A percentile compares a stretch with the other conserved stretches of the same genome.
Evolutionary conservation across 2,113 vertebrate genomes (phyloP).

Genomic region (Choloepus hoffmanni): DNA sequence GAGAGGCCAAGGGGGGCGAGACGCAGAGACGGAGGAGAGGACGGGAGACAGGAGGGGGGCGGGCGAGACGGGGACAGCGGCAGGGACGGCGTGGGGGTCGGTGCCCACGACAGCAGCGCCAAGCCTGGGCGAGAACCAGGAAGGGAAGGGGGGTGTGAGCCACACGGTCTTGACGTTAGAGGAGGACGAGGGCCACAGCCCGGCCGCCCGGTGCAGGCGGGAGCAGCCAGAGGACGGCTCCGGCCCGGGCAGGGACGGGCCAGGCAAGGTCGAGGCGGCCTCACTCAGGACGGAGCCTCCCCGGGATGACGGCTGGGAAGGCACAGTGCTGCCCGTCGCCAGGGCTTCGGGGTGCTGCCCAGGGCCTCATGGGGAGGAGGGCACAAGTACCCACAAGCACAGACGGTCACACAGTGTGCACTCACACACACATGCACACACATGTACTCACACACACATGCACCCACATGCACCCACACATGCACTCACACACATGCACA

Average conservation of each 20-base stretch:
- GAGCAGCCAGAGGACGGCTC: background rate
- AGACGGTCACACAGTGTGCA: too few relatives aligned
- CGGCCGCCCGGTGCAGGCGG: background rate
- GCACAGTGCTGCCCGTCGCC: background rate
- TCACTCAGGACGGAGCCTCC: background rate
- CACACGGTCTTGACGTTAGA: background rate
- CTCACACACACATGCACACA: background rate
- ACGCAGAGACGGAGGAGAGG: background rate
- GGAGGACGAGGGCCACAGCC: background rate
- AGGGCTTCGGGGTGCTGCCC: background rate
- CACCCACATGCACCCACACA: background rate
- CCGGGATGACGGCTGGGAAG: background rate
- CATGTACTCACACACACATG: background rate
- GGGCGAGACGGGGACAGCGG: background rate
- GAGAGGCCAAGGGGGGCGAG: background rate
- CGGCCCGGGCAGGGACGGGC: accelerated
- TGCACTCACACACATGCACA: background rate
- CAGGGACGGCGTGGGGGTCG: accelerated
- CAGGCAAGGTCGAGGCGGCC: background rate
- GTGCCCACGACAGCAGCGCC: too few relatives aligned
- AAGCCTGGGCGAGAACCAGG: background rate
- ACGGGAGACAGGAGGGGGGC: background rate
- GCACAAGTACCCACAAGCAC: too few relatives aligned
- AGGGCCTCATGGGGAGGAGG: too few relatives aligned
- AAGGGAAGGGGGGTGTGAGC: too few relatives aligned